Percentiles rank a stretch among this genome's conserved stretches.
These are phyloP conservation scores for Zaprionus capensis DNA, from an alignment of 1,140 invertebrate genomes.

Conservation along the genomic window DNA sequence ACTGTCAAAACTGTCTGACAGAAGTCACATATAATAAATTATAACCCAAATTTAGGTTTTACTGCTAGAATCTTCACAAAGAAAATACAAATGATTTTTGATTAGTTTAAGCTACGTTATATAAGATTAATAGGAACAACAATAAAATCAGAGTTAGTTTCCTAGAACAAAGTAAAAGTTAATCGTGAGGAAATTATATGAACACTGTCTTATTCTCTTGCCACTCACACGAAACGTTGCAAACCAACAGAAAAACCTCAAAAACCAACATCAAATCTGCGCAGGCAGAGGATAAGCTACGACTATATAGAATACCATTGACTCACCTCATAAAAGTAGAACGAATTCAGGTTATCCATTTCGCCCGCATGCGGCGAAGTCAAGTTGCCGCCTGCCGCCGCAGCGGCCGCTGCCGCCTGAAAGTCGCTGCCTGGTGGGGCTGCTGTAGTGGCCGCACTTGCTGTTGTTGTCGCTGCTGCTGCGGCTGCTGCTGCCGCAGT, in stretches of 20 bases:
- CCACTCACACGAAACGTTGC: too few relatives aligned
- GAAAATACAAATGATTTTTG: not conserved
- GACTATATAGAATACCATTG: not conserved
- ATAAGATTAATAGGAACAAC: not conserved
- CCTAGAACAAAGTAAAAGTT: too few relatives aligned
- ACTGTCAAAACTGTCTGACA: not conserved
- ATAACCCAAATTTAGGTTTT: not conserved
- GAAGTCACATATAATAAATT: not conserved
- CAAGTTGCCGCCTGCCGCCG: constrained; percentile 40
- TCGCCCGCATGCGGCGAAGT: constrained; percentile 51
- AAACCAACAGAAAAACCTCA: not conserved
- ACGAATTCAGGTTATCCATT: constrained; percentile 76
- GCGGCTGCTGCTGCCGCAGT: constrained; percentile 20
- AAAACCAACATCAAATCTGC: not conserved
- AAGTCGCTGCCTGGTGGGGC: constrained; percentile 50
- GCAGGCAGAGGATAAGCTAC: constrained; percentile 9
- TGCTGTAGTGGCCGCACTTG: constrained; percentile 28
- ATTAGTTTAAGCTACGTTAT: not conserved
- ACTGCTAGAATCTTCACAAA: not conserved
- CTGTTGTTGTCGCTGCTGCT: constrained; percentile 27
- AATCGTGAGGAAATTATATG: too few relatives aligned
- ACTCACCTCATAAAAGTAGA: constrained; percentile 80
- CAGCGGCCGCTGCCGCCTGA: constrained; percentile 32
- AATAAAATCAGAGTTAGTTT: too few relatives aligned
- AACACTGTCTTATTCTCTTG: too few relatives aligned